These are phyloP conservation scores for Hyperopisus bebe DNA, from an alignment of 2,113 vertebrate species.

Conservation along the genomic window DNA sequence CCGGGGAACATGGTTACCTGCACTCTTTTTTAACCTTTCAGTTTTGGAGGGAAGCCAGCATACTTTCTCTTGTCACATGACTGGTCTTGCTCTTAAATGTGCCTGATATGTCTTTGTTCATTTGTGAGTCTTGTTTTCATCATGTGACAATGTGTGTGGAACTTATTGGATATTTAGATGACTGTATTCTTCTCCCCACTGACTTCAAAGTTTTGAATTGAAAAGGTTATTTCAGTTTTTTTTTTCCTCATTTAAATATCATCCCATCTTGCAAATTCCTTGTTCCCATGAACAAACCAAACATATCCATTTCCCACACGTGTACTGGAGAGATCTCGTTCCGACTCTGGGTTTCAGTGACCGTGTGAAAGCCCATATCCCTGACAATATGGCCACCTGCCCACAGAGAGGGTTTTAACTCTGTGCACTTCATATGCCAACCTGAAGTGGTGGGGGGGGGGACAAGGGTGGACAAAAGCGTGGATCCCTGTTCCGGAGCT, in stretches of 20 bases:
- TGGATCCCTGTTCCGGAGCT: not conserved
- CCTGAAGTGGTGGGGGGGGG: not conserved
- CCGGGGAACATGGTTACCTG: constrained; percentile 48
- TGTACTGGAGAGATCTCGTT: not conserved
- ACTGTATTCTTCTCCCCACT: not conserved
- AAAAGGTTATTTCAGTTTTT: not conserved
- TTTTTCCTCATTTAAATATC: not conserved
- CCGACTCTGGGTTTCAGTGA: constrained; percentile 8
- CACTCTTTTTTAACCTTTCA: constrained; percentile 38
- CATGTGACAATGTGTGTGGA: not conserved
- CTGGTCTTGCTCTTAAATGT: constrained; percentile 18
- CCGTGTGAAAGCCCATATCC: constrained; percentile 13
- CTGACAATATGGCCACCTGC: not conserved
- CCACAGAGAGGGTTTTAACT: not conserved
- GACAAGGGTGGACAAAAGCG: not conserved
- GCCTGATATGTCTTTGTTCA: constrained; percentile 8
- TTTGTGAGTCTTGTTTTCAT: constrained; percentile 14
- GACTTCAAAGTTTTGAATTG: not conserved
- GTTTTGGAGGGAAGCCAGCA: constrained; percentile 52
- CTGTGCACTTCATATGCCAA: not conserved
- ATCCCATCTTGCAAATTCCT: not conserved
- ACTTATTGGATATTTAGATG: not conserved
- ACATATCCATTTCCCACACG: constrained; percentile 1
- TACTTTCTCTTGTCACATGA: constrained; percentile 33
- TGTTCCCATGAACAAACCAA: constrained; percentile 11